A percentile compares a stretch with the other conserved stretches of the same genome.
Conservation (phyloP, 2,888 invertebrate genomes). For the Heliconius hortense region DNA sequence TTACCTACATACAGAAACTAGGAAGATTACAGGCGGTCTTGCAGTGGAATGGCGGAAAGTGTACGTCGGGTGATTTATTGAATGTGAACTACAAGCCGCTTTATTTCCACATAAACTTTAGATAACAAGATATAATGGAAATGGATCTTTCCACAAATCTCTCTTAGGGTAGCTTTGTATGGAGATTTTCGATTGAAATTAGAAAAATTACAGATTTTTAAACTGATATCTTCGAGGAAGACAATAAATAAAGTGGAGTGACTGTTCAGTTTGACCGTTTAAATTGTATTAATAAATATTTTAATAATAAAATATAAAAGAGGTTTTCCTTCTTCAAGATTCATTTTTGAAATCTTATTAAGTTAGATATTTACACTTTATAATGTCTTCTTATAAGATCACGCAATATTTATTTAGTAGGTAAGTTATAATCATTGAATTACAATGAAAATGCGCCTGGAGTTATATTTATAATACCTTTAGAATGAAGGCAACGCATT, state of each 20-base stretch:
- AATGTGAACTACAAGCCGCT: constrained; percentile 24
- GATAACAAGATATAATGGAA: not conserved
- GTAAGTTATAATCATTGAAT: not conserved
- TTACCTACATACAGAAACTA: constrained; percentile 43
- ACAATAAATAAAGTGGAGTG: too few relatives aligned
- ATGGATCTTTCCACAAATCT: not conserved
- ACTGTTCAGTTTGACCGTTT: too few relatives aligned
- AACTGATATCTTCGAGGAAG: too few relatives aligned
- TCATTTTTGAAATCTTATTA: not conserved
- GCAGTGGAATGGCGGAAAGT: constrained; percentile 33
- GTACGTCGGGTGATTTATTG: constrained; percentile 31
- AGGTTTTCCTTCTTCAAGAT: not conserved
- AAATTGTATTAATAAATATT: too few relatives aligned
- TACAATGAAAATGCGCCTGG: constrained; percentile 13
- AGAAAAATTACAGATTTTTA: too few relatives aligned
- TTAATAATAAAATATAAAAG: too few relatives aligned
- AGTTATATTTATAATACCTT: not conserved
- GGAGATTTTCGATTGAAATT: not conserved
- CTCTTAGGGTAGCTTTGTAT: not conserved
- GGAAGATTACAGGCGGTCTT: constrained; percentile 38
- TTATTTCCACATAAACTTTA: constrained; percentile 13
- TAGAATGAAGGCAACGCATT: not conserved
- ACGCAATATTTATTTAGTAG: constrained; percentile 3
- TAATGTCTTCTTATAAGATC: constrained; percentile 3
- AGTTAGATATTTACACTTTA: not conserved